Evolutionary conservation across 2,113 vertebrate species (phyloP).

Genomic region (Laterallus jamaicensis): DNA sequence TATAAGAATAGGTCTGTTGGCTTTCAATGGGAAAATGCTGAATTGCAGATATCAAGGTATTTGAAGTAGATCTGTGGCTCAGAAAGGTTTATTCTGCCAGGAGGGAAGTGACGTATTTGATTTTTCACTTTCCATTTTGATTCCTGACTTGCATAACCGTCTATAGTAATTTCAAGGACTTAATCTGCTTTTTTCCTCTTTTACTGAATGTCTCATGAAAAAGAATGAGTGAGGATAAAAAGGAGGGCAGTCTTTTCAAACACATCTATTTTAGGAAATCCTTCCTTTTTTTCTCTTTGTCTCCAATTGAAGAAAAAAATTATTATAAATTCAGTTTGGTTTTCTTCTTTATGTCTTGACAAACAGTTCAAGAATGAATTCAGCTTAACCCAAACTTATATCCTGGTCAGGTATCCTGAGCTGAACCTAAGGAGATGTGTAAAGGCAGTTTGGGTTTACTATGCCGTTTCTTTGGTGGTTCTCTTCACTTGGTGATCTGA

Average conservation of each 20-base stretch:
- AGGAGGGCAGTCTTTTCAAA: neutral
- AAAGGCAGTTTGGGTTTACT: neutral
- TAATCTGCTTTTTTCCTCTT: neutral
- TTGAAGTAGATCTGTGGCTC: neutral
- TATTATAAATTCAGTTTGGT: neutral
- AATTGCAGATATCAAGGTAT: neutral
- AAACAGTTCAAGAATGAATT: neutral
- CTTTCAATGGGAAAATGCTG: neutral
- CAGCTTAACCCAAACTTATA: neutral
- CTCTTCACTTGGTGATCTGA: neutral
- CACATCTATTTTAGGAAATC: neutral
- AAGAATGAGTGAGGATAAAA: neutral
- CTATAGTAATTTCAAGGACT: neutral
- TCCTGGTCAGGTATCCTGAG: neutral
- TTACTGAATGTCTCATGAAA: neutral
- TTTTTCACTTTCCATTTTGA: neutral
- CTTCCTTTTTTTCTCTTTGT: neutral
- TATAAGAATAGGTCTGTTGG: neutral
- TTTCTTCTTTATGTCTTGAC: neutral
- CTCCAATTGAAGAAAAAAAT: neutral
- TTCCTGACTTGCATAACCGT: neutral
- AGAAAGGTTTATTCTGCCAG: neutral
- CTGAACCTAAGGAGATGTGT: neutral
- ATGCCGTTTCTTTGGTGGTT: neutral
- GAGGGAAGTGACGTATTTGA: accelerated